These are phyloP conservation scores for Chelmon rostratus DNA, from an alignment of 2,797 vertebrate species.

Conservation along the genomic window DNA sequence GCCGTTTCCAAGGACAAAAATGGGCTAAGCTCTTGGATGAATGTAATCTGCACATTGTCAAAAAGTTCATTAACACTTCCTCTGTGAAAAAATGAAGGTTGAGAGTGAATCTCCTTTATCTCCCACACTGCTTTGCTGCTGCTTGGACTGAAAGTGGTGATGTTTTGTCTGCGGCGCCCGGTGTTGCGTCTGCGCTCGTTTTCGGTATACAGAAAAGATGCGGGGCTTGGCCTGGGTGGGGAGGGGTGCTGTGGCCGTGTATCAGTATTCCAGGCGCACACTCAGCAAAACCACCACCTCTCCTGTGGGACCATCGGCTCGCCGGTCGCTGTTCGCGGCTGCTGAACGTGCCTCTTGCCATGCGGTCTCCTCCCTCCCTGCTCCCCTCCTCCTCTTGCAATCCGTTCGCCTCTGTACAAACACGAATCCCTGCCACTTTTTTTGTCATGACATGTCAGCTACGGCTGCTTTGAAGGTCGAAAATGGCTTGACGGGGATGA, in stretches of 20 bases:
- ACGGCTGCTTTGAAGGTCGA: constrained; percentile 17
- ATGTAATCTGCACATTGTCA: neutral
- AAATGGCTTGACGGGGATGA: constrained; percentile 18
- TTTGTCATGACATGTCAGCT: constrained; percentile 19
- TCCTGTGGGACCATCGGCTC: constrained; percentile 77
- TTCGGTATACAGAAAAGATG: constrained; percentile 14
- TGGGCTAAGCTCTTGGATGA: neutral
- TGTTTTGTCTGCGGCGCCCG: constrained; percentile 50
- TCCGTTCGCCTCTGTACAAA: constrained; percentile 51
- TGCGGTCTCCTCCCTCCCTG: constrained; percentile 63
- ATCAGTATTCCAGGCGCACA: constrained; percentile 85
- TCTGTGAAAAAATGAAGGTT: neutral
- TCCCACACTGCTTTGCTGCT: neutral
- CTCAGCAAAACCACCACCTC: constrained; percentile 77
- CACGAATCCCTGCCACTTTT: constrained; percentile 53
- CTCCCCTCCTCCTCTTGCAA: constrained; percentile 37
- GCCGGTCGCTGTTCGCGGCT: constrained; percentile 75
- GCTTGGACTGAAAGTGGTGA: neutral
- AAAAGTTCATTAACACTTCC: neutral
- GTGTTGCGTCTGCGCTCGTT: constrained; percentile 73
- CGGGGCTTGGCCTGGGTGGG: constrained; percentile 32
- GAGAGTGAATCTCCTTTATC: neutral
- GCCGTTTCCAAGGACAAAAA: neutral
- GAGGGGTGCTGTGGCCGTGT: constrained; percentile 41
- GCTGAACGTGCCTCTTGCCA: constrained; percentile 79